Percentiles rank a stretch among this genome's conserved stretches.
These are phyloP conservation scores for Drosophila robusta DNA, from an alignment of 2,888 invertebrate genomes.

Conservation along the genomic window DNA sequence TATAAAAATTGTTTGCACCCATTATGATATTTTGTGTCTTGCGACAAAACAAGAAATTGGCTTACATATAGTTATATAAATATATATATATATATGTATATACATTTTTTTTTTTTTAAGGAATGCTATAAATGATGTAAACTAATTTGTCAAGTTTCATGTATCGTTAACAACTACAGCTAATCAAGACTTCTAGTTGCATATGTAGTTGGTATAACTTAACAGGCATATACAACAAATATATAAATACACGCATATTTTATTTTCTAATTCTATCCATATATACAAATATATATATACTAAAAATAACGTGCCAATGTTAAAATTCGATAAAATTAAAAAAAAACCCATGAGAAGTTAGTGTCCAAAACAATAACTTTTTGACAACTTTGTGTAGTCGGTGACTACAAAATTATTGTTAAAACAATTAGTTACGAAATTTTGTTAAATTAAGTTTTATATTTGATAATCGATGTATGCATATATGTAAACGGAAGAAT, in stretches of 20 bases:
- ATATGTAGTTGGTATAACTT: conserved; percentile 24
- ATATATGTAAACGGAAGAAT: conserved; percentile 17
- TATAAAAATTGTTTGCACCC: conserved; percentile 23
- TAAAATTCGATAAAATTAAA: conserved; percentile 44
- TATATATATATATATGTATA: conserved; percentile 17
- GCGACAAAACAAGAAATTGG: conserved; percentile 20
- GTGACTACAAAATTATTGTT: conserved; percentile 48
- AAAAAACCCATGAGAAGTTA: conserved; percentile 31
- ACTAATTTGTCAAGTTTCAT: conserved; percentile 28
- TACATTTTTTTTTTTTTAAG: conserved; percentile 15
- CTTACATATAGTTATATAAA: conserved; percentile 9
- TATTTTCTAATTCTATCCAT: conserved; percentile 58
- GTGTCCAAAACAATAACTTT: conserved; percentile 35
- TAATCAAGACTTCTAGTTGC: conserved; percentile 41
- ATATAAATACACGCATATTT: conserved; percentile 48
- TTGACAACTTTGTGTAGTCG: conserved; percentile 51
- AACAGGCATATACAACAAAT: conserved; percentile 28
- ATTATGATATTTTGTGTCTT: conserved; percentile 43
- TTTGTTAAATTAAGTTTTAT: conserved; percentile 61
- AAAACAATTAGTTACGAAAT: conserved; percentile 38
- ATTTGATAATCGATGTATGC: conserved; percentile 29
- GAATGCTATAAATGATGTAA: background rate
- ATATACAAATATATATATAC: conserved; percentile 35
- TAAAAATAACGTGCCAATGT: conserved; percentile 77
- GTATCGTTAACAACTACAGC: conserved; percentile 26